phyloP scores from a whole-genome alignment of 1,140 invertebrate species.

The Pentalonia nigronervosa region DNA sequence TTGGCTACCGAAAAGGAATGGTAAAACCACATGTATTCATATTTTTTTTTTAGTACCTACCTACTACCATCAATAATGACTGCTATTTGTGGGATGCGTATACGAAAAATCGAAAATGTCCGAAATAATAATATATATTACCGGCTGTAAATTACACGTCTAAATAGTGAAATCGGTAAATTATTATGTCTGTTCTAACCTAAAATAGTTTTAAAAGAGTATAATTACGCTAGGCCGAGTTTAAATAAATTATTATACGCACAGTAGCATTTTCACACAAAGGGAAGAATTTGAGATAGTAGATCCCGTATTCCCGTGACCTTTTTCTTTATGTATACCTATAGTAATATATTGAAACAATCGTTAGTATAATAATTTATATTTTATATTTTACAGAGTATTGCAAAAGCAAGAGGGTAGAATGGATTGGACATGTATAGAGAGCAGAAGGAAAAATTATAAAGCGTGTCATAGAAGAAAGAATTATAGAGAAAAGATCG shows the following conservation, averaged over 20 bases:
- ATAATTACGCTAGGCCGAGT: not conserved
- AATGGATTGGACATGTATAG: too few species aligned
- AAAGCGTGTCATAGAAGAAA: too few species aligned
- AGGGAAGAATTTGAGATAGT: not conserved
- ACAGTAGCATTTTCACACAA: not conserved
- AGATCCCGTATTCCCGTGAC: not conserved
- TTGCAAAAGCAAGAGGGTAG: too few species aligned
- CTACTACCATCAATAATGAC: not conserved
- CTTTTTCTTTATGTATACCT: not conserved
- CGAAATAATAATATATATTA: not conserved
- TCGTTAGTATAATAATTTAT: not conserved
- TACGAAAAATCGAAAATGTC: not conserved
- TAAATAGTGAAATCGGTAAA: not conserved
- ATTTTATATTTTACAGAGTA: not conserved
- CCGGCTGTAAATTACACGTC: not conserved
- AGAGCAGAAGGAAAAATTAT: too few species aligned
- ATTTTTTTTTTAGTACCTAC: not conserved
- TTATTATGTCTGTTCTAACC: not conserved
- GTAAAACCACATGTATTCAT: not conserved
- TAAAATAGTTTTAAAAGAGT: not conserved
- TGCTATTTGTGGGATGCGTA: not conserved
- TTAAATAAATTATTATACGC: not conserved
- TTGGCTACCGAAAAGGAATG: not conserved
- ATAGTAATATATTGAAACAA: not conserved
- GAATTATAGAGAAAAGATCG: too few species aligned